Conservation (phyloP, 2,113 vertebrate species). For the Triplophysa tibetana region DNA sequence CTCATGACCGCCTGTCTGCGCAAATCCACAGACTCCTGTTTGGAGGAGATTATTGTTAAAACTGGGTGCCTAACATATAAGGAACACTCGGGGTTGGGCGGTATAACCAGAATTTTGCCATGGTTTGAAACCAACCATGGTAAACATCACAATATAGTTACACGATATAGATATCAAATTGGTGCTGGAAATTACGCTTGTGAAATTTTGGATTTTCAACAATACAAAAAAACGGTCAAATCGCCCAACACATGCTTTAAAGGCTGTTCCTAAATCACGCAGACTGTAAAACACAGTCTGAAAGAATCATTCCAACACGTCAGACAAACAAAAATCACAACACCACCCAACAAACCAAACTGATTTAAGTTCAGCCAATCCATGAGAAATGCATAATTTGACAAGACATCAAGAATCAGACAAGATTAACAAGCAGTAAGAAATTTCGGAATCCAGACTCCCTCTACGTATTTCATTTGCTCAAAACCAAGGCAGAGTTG, state of each 20-base stretch:
- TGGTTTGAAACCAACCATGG: background rate
- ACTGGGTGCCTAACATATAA: background rate
- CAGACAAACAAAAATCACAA: conserved; percentile 9
- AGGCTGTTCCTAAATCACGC: background rate
- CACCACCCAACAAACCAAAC: conserved; percentile 25
- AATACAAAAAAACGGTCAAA: background rate
- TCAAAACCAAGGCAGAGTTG: background rate
- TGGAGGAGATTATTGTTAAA: background rate
- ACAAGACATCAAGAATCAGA: conserved; percentile 38
- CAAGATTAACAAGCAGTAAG: conserved; percentile 41
- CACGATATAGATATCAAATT: background rate
- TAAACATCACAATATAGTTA: background rate
- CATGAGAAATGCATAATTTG: conserved; percentile 36
- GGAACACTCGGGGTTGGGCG: conserved; percentile 2
- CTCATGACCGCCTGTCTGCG: conserved; percentile 77
- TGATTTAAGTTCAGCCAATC: conserved; percentile 27
- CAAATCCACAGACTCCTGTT: conserved; percentile 85
- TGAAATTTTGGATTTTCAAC: too few relatives aligned
- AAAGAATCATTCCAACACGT: conserved; percentile 9
- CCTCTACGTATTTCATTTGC: background rate
- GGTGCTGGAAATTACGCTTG: background rate
- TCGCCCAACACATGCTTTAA: background rate
- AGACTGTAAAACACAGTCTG: conserved; percentile 9
- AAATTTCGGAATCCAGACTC: conserved; percentile 33
- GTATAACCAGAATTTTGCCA: conserved; percentile 3